These are phyloP conservation scores for Crotalus viridis DNA, from an alignment of 2,113 vertebrate genomes.

Conservation along the genomic window DNA sequence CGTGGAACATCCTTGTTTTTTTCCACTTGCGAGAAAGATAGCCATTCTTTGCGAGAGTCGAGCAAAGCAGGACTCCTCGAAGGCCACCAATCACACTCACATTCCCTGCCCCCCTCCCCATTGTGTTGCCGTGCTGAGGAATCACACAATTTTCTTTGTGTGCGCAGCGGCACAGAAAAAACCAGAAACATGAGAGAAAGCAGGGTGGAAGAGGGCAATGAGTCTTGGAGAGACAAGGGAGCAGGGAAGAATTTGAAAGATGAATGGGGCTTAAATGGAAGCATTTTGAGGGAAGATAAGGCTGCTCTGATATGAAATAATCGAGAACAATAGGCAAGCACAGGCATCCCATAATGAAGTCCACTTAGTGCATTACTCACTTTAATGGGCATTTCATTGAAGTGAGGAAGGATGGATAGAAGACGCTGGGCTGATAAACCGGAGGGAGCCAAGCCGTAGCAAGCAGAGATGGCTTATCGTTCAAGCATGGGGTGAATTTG, in stretches of 20 bases:
- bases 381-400: conserved; percentile 54
- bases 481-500: not conserved
- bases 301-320: conserved; percentile 62
- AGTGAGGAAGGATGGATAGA: conserved; percentile 33
- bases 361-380: conserved; percentile 62
- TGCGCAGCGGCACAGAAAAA: not conserved
- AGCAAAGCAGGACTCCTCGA: not conserved
- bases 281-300: conserved; percentile 64
- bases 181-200: not conserved
- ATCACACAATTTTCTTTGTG: not conserved
- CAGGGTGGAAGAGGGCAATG: not conserved
- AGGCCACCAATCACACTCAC: not conserved
- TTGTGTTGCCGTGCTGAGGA: not conserved
- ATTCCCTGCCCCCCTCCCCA: not conserved
- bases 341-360: conserved; percentile 55
- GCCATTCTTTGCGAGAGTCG: not conserved
- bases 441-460: not conserved
- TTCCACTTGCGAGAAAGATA: not conserved
- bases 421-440: not conserved
- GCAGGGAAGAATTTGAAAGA: conserved; percentile 49
- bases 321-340: conserved; percentile 50
- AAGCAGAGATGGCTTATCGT: not conserved
- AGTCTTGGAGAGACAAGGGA: conserved; percentile 1
- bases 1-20: not conserved
- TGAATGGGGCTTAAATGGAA: conserved; percentile 68